phyloP scores from a whole-genome alignment of 2,797 vertebrate genomes.

The Muraenolepis orangiensis region DNA sequence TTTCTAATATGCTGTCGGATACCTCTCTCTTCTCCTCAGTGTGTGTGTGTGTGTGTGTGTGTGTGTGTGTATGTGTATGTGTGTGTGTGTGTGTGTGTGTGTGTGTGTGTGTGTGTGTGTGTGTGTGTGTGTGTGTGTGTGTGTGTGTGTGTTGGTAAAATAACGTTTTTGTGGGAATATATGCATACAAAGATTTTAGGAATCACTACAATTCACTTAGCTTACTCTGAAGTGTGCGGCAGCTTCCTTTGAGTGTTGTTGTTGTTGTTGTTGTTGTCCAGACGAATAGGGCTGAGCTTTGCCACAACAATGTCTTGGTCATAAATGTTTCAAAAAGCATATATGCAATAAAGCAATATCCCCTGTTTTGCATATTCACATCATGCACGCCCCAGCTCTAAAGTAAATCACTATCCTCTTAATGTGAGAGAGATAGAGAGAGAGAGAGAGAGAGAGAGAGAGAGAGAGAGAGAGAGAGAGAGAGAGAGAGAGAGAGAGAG shows the following conservation, averaged over 20 bases:
- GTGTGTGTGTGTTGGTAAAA: neutral
- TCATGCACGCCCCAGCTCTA: neutral
- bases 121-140: no score
- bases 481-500: neutral
- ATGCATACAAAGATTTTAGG: neutral
- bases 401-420: neutral
- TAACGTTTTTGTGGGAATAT: neutral
- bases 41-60: neutral
- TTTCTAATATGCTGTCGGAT: neutral
- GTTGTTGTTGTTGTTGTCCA: neutral
- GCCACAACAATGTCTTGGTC: neutral
- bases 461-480: neutral
- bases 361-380: neutral
- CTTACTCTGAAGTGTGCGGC: neutral
- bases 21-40: neutral
- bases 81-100: neutral
- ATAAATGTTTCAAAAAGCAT: neutral
- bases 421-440: neutral
- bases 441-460: neutral
- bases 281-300: neutral
- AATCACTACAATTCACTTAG: neutral
- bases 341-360: no score
- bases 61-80: no score
- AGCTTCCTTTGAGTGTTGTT: neutral
- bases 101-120: neutral